Percentiles rank a stretch among this genome's conserved stretches.
Evolutionary conservation across 1,140 invertebrate species (phyloP).

Genomic region (Pseudomyrmex pallidus): DNA sequence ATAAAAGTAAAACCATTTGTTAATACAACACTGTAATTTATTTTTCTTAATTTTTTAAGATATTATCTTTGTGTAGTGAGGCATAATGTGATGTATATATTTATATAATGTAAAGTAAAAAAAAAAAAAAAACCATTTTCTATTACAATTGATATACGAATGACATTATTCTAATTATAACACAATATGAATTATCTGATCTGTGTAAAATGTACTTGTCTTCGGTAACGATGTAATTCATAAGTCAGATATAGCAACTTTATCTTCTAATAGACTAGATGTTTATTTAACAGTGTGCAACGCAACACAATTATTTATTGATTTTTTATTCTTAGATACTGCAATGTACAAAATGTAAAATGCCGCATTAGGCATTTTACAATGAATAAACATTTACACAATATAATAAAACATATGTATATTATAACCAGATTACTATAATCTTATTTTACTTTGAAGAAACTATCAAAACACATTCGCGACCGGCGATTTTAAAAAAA

Average conservation of each 20-base stretch:
- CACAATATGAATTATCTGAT: background rate
- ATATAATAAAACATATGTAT: slow-evolving; percentile 58
- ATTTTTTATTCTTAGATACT: slow-evolving; percentile 38
- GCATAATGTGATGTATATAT: too few relatives aligned
- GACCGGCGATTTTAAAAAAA: too few relatives aligned
- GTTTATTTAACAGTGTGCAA: slow-evolving; percentile 59
- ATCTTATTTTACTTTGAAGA: too few relatives aligned
- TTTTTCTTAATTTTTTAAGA: too few relatives aligned
- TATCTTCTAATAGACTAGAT: slow-evolving; percentile 44
- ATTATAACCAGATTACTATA: background rate
- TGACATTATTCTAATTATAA: slow-evolving; percentile 41
- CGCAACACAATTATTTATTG: slow-evolving; percentile 64
- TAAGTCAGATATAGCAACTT: slow-evolving; percentile 1
- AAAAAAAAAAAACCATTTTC: slow-evolving; percentile 43
- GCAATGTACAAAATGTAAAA: slow-evolving; percentile 62
- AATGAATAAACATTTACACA: background rate
- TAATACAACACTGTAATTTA: too few relatives aligned
- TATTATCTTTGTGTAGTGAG: too few relatives aligned
- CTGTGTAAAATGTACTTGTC: slow-evolving; percentile 21
- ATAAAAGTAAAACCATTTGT: too few relatives aligned
- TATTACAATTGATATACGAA: slow-evolving; percentile 32
- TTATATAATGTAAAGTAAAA: too few relatives aligned
- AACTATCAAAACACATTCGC: too few relatives aligned
- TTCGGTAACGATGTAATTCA: slow-evolving; percentile 11
- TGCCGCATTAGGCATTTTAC: slow-evolving; percentile 29